Percentiles rank a stretch among this genome's conserved stretches.
Evolutionary conservation across 1,140 invertebrate species (phyloP).

Genomic region (Penaeus japonicus): DNA sequence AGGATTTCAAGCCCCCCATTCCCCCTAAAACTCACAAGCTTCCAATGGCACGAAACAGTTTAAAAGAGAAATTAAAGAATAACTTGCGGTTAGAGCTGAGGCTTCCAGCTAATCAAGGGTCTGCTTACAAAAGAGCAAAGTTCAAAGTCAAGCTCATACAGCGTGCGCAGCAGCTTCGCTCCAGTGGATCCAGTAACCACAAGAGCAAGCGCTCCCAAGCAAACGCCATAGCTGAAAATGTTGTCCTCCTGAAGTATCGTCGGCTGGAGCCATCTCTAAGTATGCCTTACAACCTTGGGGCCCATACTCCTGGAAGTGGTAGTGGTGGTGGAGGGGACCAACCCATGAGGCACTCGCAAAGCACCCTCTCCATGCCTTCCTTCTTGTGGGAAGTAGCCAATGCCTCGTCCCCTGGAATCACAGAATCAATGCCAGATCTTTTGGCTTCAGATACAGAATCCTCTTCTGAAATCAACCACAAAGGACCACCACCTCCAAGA

Average conservation of each 20-base stretch:
- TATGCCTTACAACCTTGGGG: constrained; percentile 69
- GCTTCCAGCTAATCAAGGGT: constrained; percentile 58
- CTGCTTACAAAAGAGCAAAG: constrained; percentile 57
- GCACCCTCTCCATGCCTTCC: constrained; percentile 68
- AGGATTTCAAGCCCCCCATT: constrained; percentile 57
- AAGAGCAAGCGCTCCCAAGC: constrained; percentile 61
- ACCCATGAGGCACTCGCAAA: constrained; percentile 70
- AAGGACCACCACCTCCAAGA: constrained; percentile 56
- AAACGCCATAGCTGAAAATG: constrained; percentile 64
- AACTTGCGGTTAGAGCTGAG: constrained; percentile 61
- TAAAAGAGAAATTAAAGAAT: constrained; percentile 62
- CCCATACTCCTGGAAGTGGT: constrained; percentile 57
- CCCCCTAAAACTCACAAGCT: constrained; percentile 59
- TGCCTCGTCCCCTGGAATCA: constrained; percentile 52
- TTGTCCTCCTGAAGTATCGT: constrained; percentile 64
- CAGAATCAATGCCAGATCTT: constrained; percentile 58
- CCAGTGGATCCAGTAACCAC: constrained; percentile 29
- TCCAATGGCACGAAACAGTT: constrained; percentile 58
- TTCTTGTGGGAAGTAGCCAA: constrained; percentile 58
- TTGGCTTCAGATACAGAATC: constrained; percentile 57
- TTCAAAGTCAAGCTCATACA: constrained; percentile 58
- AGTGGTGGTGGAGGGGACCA: constrained; percentile 61
- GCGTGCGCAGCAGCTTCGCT: constrained; percentile 51
- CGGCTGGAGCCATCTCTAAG: constrained; percentile 70
- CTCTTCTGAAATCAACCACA: constrained; percentile 53